phyloP scores from a whole-genome alignment of 2,797 vertebrate species.

The Poecilia velifera region DNA sequence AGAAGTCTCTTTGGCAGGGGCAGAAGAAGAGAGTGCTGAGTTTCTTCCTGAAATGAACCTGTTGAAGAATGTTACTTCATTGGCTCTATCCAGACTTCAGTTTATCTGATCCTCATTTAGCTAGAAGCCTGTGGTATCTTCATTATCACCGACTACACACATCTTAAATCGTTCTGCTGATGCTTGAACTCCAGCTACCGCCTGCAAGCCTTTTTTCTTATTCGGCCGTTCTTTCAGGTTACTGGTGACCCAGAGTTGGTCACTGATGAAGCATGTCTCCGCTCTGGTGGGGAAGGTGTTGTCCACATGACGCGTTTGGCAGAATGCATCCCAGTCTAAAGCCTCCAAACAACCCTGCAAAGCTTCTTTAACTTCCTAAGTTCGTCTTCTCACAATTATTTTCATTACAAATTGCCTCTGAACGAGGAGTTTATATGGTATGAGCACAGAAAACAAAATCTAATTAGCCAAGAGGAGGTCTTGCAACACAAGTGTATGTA shows the following conservation, averaged over 20 bases:
- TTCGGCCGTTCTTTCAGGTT: neutral
- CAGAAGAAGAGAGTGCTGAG: neutral
- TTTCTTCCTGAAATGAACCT: neutral
- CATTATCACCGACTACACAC: neutral
- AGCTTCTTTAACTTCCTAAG: neutral
- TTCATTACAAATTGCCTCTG: neutral
- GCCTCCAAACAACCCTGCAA: neutral
- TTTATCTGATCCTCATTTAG: neutral
- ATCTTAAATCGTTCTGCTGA: neutral
- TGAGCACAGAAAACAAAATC: neutral
- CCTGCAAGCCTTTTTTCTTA: neutral
- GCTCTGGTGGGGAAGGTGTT: neutral
- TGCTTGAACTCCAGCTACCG: neutral
- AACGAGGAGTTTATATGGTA: neutral
- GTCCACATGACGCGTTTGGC: neutral
- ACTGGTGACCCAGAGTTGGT: neutral
- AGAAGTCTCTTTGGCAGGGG: neutral
- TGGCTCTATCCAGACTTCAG: neutral
- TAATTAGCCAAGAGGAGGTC: neutral
- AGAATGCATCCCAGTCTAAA: neutral
- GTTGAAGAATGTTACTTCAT: neutral
- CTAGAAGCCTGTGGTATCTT: neutral
- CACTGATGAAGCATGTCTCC: neutral
- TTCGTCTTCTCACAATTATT: neutral
- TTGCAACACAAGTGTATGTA: neutral